Evolutionary conservation across 1,140 invertebrate genomes (phyloP).

Genomic region (Probaryconus sp.): DNA sequence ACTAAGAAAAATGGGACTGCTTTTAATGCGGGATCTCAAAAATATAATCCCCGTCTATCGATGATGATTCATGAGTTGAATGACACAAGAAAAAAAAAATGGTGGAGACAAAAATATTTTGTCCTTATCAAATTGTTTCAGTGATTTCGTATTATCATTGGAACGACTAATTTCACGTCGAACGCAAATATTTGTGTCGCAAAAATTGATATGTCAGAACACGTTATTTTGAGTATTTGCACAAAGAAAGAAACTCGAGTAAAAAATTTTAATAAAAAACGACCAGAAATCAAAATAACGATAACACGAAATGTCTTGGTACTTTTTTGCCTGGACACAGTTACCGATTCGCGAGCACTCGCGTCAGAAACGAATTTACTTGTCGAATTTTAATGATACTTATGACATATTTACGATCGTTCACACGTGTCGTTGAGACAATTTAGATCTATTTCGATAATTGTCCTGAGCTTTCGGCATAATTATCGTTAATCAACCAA

Average conservation of each 20-base stretch:
- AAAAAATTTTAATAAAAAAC: conserved; percentile 8
- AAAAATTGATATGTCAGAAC: conserved; percentile 41
- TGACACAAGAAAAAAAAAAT: conserved; percentile 39
- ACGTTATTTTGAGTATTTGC: conserved; percentile 31
- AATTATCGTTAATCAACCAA: conserved; percentile 10
- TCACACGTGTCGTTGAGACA: conserved; percentile 22
- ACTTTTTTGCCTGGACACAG: too few species aligned
- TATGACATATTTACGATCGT: conserved; percentile 41
- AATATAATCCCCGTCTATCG: conserved; percentile 20
- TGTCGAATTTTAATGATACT: conserved; percentile 32
- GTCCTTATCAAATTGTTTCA: conserved; percentile 23
- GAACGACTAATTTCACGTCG: conserved; percentile 19
- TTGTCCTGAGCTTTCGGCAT: conserved; percentile 14
- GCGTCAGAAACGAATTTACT: conserved; percentile 8
- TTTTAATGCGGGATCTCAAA: conserved; percentile 31
- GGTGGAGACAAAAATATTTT: not conserved
- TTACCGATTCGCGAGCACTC: too few species aligned
- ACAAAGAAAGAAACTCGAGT: not conserved
- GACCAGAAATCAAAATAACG: conserved; percentile 16
- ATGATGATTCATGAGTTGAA: conserved; percentile 53
- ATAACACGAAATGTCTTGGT: conserved; percentile 4
- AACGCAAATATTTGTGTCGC: conserved; percentile 24
- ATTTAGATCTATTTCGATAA: conserved; percentile 24
- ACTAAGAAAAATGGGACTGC: conserved; percentile 16
- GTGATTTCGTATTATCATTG: conserved; percentile 19